Evolutionary conservation across 2,888 invertebrate species (phyloP).

Genomic region (Tubulanus polymorphus): DNA sequence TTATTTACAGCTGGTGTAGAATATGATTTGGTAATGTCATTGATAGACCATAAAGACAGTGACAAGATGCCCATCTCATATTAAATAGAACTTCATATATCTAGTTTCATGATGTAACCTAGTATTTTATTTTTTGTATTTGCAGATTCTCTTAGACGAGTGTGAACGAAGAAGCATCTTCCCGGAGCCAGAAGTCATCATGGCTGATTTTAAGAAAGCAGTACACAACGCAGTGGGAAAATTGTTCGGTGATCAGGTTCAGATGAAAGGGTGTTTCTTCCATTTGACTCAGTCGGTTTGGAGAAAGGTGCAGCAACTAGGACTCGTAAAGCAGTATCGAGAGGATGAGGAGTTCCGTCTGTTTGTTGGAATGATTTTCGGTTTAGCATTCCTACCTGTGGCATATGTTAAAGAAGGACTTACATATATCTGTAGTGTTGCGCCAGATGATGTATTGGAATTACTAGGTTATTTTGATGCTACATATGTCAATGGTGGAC

Average conservation of each 20-base stretch:
- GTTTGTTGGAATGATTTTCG: neutral
- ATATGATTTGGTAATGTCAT: no score
- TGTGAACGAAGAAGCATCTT: no score
- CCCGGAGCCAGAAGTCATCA: neutral
- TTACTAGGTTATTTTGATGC: neutral
- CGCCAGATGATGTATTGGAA: neutral
- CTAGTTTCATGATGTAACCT: no score
- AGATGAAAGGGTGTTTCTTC: neutral
- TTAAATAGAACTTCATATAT: no score
- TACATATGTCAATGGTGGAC: neutral
- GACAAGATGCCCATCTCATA: no score
- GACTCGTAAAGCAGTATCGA: neutral
- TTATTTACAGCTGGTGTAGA: no score
- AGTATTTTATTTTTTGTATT: no score
- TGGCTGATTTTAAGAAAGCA: neutral
- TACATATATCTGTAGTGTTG: neutral
- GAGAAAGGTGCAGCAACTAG: neutral
- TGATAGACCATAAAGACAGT: no score
- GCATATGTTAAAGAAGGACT: neutral
- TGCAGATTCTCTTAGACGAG: no score
- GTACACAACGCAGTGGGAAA: neutral
- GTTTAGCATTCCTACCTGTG: neutral
- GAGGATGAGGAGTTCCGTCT: neutral
- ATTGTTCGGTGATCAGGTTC: neutral
- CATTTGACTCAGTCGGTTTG: neutral